Base-by-base conservation (phyloP, 2,113 vertebrate genomes). In the Charadrius vociferus region DNA sequence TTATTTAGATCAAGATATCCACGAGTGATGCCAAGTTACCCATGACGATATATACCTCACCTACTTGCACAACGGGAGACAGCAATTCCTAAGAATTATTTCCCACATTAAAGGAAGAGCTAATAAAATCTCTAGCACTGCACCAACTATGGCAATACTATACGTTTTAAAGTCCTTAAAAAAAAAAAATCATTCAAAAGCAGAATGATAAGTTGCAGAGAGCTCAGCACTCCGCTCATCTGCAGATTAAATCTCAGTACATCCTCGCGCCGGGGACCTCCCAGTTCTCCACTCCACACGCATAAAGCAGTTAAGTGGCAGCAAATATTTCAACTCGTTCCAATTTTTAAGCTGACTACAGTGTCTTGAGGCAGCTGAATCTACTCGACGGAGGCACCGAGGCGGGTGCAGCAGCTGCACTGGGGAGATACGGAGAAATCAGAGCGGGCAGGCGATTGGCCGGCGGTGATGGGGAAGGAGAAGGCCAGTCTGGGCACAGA, bases 271-370 rank as follows among this genome's bases (percentile, higher is more conserved):
- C 1, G 14, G 61, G 61, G 16, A 5, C 61, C 68, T 77, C 67
- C 41, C 49, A 3, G 86, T 39, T 73, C 52, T 12, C 11, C 17
- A 0, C 36, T 3, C 8, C 27, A 13, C 1, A 8, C 56, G 15
- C 12, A 3, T 3, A 32, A 22, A 59, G 43, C 10, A 0, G 18
- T 3, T 3, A 37, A 92, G 53, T 0, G 10, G 58, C 0, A 4
- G 75, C 14, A 8, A 47, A 70, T 56, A 7, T 70, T 36, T 11
- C 9, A 47, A 49, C 27, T 55, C 9, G 1, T 56, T 66, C 16
- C 63, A 4, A 4, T 30, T 84, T 87, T 58, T 4, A 7, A 58
- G 70, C 30, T 18, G 45, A 5, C 39, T 50, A 7, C 9, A 0
- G 81, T 0, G 36, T 9, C 52, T 36, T 4, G 34, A 86, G 41